Conservation (phyloP, 2,797 vertebrate genomes). For the Spinus olivaceus region DNA sequence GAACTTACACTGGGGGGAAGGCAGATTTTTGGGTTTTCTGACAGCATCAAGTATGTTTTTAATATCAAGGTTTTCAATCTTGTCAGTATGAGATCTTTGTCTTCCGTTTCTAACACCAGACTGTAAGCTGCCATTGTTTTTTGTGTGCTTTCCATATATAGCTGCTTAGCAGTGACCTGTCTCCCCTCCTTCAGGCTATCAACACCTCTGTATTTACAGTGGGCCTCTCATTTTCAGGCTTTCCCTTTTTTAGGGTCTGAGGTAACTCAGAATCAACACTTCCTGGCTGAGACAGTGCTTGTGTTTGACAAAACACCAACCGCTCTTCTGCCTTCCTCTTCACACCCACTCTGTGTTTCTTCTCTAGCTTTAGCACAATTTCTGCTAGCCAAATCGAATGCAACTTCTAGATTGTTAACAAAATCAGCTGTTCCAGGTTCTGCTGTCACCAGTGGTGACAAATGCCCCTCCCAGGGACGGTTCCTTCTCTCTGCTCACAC, state of each 20-base stretch:
- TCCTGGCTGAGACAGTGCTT: neutral
- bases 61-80: neutral
- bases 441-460: neutral
- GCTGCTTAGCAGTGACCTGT: neutral
- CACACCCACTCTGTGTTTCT: conserved; percentile 19
- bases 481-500: neutral
- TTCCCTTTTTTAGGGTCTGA: conserved; percentile 1
- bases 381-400: conserved; percentile 15
- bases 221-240: conserved; percentile 4
- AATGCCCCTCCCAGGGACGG: neutral
- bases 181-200: neutral
- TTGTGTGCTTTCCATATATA: neutral
- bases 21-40: neutral
- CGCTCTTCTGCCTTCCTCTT: conserved; percentile 8
- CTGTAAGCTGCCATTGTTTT: neutral
- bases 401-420: conserved; percentile 5
- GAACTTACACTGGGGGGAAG: neutral
- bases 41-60: neutral
- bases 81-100: neutral
- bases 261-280: conserved; percentile 2
- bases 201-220: neutral
- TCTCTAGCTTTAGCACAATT: neutral
- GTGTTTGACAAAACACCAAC: neutral
- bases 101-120: neutral
- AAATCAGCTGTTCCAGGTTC: neutral